Evolutionary conservation across 2,113 vertebrate genomes (phyloP).

Genomic region (Chionomys nivalis): DNA sequence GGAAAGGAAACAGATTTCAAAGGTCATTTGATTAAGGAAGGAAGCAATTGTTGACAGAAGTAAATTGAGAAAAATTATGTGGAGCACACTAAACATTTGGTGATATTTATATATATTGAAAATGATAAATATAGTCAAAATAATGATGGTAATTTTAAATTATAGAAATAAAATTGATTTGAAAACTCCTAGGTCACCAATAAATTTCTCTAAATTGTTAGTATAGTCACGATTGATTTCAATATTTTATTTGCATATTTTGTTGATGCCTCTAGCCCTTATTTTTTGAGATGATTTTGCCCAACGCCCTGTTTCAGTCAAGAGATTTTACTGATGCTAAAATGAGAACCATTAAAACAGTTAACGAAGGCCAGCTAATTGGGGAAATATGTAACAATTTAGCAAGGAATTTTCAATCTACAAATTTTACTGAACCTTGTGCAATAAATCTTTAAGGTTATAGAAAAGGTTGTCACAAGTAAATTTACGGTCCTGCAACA

Average conservation of each 20-base stretch:
- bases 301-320: conserved; percentile 38
- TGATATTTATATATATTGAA: background rate
- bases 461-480: background rate
- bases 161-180: background rate
- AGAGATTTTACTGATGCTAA: conserved; percentile 42
- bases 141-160: background rate
- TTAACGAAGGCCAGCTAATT: conserved; percentile 54
- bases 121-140: background rate
- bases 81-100: background rate
- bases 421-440: background rate
- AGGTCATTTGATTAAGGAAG: conserved; percentile 3
- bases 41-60: background rate
- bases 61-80: background rate
- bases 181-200: background rate
- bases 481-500: background rate
- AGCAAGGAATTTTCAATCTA: conserved; percentile 34
- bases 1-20: background rate
- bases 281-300: conserved; percentile 48
- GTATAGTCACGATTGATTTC: background rate
- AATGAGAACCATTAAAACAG: conserved; percentile 31
- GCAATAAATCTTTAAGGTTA: background rate
- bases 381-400: conserved; percentile 26
- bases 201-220: background rate
- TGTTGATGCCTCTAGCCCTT: background rate
- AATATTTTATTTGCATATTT: background rate